Percentiles rank a stretch among this genome's conserved stretches.
phyloP scores from a whole-genome alignment of 37 sponge, comb jelly and placozoan species.

The Crambe crambe region DNA sequence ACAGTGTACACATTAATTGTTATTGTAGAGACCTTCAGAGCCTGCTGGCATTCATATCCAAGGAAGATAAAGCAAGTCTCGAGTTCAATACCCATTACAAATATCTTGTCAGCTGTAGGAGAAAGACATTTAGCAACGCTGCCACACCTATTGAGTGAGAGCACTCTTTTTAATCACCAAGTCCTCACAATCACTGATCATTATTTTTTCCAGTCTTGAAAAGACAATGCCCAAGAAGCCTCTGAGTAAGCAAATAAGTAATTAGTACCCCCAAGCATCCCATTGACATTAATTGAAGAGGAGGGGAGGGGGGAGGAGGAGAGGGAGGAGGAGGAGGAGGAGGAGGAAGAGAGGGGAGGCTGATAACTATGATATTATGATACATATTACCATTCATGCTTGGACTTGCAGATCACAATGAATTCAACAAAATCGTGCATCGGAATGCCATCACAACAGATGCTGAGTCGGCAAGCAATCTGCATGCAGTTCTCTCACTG shows the following conservation, averaged over 20 bases:
- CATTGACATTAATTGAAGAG: too few relatives aligned
- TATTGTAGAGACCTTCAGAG: too few relatives aligned
- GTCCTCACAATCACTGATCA: neutral
- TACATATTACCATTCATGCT: too few relatives aligned
- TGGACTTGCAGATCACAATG: neutral
- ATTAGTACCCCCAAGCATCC: too few relatives aligned
- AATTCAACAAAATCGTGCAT: constrained; percentile 16
- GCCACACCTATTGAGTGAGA: neutral
- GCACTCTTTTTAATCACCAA: neutral
- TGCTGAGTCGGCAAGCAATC: constrained; percentile 56
- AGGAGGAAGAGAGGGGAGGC: too few relatives aligned
- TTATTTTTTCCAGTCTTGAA: constrained; percentile 1
- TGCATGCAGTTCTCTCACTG: constrained; percentile 28
- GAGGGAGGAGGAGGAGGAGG: too few relatives aligned
- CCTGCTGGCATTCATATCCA: neutral
- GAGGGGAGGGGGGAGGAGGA: too few relatives aligned
- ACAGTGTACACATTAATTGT: too few relatives aligned
- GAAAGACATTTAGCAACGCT: neutral
- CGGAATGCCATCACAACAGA: constrained; percentile 51
- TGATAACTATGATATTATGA: too few relatives aligned
- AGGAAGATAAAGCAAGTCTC: constrained; percentile 4
- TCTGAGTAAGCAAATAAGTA: constrained; percentile 28
- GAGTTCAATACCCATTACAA: constrained; percentile 16
- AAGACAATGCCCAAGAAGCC: constrained; percentile 48
- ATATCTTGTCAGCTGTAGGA: constrained; percentile 1